phyloP scores from a whole-genome alignment of 2,888 invertebrate species.

The Odontocolon sp. region DNA sequence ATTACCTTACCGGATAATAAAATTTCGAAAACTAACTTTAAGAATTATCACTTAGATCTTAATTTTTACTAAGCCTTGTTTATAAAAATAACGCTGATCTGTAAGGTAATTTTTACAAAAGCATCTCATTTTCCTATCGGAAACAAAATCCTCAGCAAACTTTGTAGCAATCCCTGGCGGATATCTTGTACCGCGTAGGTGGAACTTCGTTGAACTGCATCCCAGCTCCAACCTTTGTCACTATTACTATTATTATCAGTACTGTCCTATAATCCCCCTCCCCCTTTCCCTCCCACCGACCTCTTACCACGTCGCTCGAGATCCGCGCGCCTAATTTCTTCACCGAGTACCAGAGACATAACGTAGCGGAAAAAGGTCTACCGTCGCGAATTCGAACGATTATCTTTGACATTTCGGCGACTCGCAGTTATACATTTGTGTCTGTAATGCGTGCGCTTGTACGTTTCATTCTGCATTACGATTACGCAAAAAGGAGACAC shows the following conservation, averaged over 20 bases:
- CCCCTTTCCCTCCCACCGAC: background rate
- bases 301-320: background rate
- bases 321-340: slow-evolving; percentile 2
- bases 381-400: slow-evolving; percentile 47
- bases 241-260: slow-evolving; percentile 14
- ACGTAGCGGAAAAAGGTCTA: slow-evolving; percentile 43
- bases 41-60: too few relatives aligned
- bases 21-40: too few relatives aligned
- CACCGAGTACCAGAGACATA: background rate
- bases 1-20: too few relatives aligned
- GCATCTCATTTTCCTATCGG: too few relatives aligned
- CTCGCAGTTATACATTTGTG: background rate
- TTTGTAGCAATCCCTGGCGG: too few relatives aligned
- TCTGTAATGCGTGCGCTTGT: background rate
- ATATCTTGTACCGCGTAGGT: too few relatives aligned
- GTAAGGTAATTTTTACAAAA: too few relatives aligned
- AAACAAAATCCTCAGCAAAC: too few relatives aligned
- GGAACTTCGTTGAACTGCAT: background rate
- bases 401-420: slow-evolving; percentile 50
- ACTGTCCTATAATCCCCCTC: background rate
- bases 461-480: background rate
- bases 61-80: too few relatives aligned
- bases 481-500: background rate
- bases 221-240: background rate
- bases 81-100: too few relatives aligned